phyloP scores from a whole-genome alignment of 2,113 vertebrate species.

The Jacana jacana region DNA sequence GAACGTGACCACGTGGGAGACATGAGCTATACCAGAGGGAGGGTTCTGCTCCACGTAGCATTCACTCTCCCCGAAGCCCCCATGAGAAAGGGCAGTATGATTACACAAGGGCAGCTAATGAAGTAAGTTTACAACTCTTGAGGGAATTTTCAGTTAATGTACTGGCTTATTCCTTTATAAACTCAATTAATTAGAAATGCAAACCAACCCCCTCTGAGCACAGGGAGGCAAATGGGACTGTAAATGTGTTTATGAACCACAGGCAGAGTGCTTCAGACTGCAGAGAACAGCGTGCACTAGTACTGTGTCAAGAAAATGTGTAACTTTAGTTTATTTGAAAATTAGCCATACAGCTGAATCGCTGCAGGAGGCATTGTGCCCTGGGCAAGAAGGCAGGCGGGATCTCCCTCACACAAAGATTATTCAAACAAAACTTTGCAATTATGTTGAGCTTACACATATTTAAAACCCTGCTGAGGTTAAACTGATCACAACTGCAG shows the following conservation, averaged over 20 bases:
- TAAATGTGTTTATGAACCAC: slow-evolving; percentile 42
- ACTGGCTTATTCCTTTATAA: slow-evolving; percentile 12
- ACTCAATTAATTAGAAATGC: slow-evolving; percentile 53
- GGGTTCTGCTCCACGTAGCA: not conserved
- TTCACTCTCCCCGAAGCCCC: not conserved
- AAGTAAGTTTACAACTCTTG: not conserved
- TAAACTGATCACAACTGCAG: slow-evolving; percentile 29
- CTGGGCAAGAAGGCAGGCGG: not conserved
- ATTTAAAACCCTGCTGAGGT: slow-evolving; percentile 62
- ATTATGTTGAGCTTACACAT: slow-evolving; percentile 60
- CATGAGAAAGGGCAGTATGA: not conserved
- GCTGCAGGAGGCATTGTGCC: not conserved
- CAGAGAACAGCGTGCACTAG: slow-evolving; percentile 18
- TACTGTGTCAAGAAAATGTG: not conserved
- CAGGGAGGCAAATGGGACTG: not conserved
- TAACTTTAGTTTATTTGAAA: slow-evolving; percentile 56
- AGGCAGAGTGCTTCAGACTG: slow-evolving; percentile 10
- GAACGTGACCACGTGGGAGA: not conserved
- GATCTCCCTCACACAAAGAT: slow-evolving; percentile 17
- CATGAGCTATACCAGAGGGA: not conserved
- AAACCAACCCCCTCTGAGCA: not conserved
- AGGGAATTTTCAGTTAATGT: slow-evolving; percentile 8
- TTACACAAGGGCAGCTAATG: not conserved
- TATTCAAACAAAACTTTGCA: slow-evolving; percentile 53
- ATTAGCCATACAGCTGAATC: slow-evolving; percentile 62